Evolutionary conservation across 2,797 vertebrate species (phyloP), one percentile per base, ranked within the genome.

Genomic region (Notolabrus celidotus): DNA sequence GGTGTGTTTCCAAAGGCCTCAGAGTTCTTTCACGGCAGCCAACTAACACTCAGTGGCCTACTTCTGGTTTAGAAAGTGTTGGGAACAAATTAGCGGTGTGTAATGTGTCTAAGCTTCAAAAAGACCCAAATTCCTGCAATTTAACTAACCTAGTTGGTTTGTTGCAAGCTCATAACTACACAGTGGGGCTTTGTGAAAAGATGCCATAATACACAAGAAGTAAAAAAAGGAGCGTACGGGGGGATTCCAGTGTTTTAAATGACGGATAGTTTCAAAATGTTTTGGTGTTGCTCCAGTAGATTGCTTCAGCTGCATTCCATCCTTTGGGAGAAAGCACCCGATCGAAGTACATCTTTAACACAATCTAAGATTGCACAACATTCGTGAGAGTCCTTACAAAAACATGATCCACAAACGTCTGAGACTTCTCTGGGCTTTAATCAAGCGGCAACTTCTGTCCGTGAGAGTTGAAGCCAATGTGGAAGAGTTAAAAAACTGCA

Each of bases 41-140:
- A 58, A 47, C 42, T 33, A 71, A 49, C 55, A 78, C 53, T 63
- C 63, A 10, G 47, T 81, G 82, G 74, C 72, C 76, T 74, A 81
- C 43, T 86, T 84, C 52, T 31, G 36, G 45, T 45, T 68, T 25
- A 43, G 49, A 67, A 61, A 25, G 51, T 60, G 56, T 39, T 58
- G 47, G 56, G 39, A 72, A 74, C 57, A 72, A 81, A 79, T 79
- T 57, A 62, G 50, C 6, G 38, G 55, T 63, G 65, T 61, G 36
- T 43, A 54, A 55, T 31, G 27, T 10, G 20, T 52, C 38, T 42
- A 9, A 10, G 29, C 42, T 58, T 46, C 23, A 56, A 67, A 64
- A 60, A 42, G 20, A 56, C 8, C 16, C 27, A 51, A 16, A 25
- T 23, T 42, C 0, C 15, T 49, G n/a, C 17, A 56, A 20, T 31